phyloP scores from a whole-genome alignment of 2,113 vertebrate genomes.

The Ochotona curzoniae region DNA sequence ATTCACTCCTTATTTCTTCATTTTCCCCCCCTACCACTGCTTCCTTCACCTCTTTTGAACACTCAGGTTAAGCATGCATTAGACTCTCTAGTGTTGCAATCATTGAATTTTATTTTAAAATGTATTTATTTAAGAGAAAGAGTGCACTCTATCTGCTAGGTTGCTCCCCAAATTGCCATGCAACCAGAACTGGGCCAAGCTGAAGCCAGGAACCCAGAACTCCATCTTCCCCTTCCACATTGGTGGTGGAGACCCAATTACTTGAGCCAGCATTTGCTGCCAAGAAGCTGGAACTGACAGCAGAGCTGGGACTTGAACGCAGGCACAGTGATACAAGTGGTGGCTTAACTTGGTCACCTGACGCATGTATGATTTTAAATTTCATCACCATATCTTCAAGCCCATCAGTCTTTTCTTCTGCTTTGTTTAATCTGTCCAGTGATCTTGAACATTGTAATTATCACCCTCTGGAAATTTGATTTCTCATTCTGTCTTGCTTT shows the following conservation, averaged over 20 bases:
- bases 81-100: neutral
- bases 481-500: neutral
- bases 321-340: too few species aligned
- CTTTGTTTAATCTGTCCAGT: neutral
- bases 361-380: neutral
- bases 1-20: constrained; percentile 19
- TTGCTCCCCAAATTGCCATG: too few species aligned
- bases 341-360: too few species aligned
- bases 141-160: too few species aligned
- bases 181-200: too few species aligned
- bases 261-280: too few species aligned
- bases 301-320: too few species aligned
- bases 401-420: constrained; percentile 48
- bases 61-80: neutral
- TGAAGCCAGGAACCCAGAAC: too few species aligned
- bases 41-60: neutral
- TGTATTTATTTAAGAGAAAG: too few species aligned
- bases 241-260: too few species aligned
- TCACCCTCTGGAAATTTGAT: constrained; percentile 11
- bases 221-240: too few species aligned
- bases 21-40: neutral
- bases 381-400: neutral
- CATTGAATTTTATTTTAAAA: neutral
- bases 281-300: too few species aligned
- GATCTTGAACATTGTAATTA: neutral